Base-by-base conservation (phyloP, 2,888 invertebrate species). In the Bhutanitis thaidina region DNA sequence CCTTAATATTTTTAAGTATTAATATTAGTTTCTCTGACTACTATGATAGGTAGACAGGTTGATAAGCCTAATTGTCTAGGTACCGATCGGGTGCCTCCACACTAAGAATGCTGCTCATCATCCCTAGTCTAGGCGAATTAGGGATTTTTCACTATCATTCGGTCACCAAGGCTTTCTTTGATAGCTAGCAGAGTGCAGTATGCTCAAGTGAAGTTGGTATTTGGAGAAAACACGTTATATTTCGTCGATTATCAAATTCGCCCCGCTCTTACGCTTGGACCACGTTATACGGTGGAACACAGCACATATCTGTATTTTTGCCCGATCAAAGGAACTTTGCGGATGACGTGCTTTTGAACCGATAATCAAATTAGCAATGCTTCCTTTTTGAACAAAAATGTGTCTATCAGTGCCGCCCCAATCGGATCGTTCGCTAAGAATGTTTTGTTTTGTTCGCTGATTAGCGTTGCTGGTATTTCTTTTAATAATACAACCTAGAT, bases 341-440 rank as follows among this genome's bases (percentile, higher is more conserved):
- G 67, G 65, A 58, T 88, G 89, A 88, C 89, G 85, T 75, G 80
- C 87, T 83, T 86, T 89, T 88, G 89, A 87, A 84, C 81, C 80
- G 80, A 80, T 89, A 87, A 89, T 88, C 88, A 89, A 88, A 88
- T 89, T 89, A 89, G 77, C 81, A 77, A 71, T 75, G 87, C 81
- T 85, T 87, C 87, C 88, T 87, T 87, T 84, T 81, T 84, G 82
- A 82, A 73, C 81, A 90, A 90, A 90, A 90, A 90, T 86, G 80
- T 90, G 90, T 90, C 90, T 90, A 84, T 90, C 88, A 85, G 72
- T 32, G 51, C 16, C 35, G 13, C 16, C 43, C 45, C 58, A 49
- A 38, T 45, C 46, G 55, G 56, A 49, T 54, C 56, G 41, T 53
- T 27, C 55, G 49, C 29, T 10, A 32, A 12, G 45, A 56, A 57